These are phyloP conservation scores for Aphyosemion australe DNA, from an alignment of 2,113 vertebrate genomes.

Conservation along the genomic window DNA sequence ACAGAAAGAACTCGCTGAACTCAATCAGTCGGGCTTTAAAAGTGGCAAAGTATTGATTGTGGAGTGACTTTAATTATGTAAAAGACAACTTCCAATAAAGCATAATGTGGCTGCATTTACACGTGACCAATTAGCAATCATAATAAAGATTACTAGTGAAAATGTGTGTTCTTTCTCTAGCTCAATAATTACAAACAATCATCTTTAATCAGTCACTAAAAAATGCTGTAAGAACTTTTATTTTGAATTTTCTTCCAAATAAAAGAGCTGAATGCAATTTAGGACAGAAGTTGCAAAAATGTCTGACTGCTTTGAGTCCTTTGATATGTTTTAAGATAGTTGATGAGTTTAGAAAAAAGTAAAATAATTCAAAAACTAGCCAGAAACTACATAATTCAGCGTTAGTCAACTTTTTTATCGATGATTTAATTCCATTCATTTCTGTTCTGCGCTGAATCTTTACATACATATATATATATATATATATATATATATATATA, in stretches of 20 bases:
- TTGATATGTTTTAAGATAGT: neutral
- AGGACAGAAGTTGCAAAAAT: slow-evolving; percentile 1
- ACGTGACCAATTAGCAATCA: neutral
- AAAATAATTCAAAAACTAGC: too few species aligned
- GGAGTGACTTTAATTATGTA: neutral
- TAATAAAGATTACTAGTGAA: slow-evolving; percentile 5
- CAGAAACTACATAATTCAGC: too few species aligned
- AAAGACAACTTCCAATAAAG: neutral
- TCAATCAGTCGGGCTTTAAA: neutral
- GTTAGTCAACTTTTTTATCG: too few species aligned
- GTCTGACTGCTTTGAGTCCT: neutral
- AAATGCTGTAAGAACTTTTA: slow-evolving; percentile 9
- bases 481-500: too few species aligned
- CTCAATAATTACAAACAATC: slow-evolving; percentile 4
- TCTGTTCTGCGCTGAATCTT: too few species aligned
- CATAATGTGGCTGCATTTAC: neutral
- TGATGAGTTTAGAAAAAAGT: too few species aligned
- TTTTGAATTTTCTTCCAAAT: slow-evolving; percentile 19
- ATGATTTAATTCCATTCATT: too few species aligned
- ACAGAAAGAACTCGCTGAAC: neutral
- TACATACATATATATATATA: too few species aligned
- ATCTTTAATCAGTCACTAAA: slow-evolving; percentile 5
- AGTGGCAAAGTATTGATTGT: neutral
- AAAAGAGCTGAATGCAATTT: slow-evolving; percentile 10
- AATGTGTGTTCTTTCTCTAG: neutral